Evolutionary conservation across 2,113 vertebrate genomes (phyloP).

Genomic region (Myocastor coypus): DNA sequence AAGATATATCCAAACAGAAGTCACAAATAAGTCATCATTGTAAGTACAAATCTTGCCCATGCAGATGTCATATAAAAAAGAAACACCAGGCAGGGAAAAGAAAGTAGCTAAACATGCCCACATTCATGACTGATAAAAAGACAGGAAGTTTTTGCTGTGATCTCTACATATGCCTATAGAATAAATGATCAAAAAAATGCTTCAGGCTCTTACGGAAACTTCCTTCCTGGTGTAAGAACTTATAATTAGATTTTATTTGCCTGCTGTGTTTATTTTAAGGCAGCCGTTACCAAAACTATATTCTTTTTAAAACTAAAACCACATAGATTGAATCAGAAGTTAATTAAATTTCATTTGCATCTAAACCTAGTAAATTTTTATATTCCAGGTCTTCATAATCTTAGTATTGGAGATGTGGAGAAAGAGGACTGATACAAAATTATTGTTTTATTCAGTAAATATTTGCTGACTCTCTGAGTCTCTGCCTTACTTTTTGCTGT

Average conservation of each 20-base stretch:
- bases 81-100: neutral
- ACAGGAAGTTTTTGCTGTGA: neutral
- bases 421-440: neutral
- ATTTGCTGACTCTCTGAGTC: neutral
- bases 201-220: neutral
- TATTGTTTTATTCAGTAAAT: neutral
- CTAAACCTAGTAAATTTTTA: conserved; percentile 25
- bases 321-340: neutral
- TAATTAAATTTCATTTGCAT: conserved; percentile 29
- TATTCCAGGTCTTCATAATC: conserved; percentile 6
- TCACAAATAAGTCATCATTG: conserved; percentile 54
- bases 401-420: neutral
- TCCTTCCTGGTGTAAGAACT: neutral
- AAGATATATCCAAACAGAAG: conserved; percentile 35
- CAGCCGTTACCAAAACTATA: neutral
- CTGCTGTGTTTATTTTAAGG: neutral
- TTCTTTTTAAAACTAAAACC: conserved; percentile 36
- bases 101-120: neutral
- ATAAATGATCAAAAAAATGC: neutral
- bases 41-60: neutral
- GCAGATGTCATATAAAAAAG: neutral
- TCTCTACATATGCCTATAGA: neutral
- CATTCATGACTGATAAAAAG: neutral
- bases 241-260: conserved; percentile 13
- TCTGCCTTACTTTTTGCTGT: neutral